A percentile compares a stretch with the other conserved stretches of the same genome.
phyloP scores from a whole-genome alignment of 2,888 invertebrate species.

The Dyspetes luteomarginatus region DNA sequence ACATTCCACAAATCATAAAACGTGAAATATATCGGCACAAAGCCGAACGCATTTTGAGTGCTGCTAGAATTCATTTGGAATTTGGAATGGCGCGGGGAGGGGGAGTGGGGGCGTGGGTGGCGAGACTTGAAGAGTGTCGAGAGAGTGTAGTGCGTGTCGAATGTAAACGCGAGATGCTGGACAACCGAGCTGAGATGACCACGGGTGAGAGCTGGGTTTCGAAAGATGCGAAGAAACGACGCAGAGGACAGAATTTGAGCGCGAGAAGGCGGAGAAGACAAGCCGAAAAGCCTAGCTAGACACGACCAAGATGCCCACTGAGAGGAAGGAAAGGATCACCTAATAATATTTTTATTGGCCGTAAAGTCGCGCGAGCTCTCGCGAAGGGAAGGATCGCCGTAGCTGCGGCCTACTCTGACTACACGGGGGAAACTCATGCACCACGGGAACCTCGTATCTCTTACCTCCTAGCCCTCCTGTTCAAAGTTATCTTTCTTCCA shows the following conservation, averaged over 20 bases:
- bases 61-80: conserved; percentile 68
- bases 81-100: conserved; percentile 19
- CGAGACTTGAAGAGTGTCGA: conserved; percentile 46
- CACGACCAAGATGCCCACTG: conserved; percentile 61
- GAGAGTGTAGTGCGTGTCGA: conserved; percentile 55
- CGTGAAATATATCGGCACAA: conserved; percentile 76
- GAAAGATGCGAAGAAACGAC: conserved; percentile 54
- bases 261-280: conserved; percentile 41
- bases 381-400: conserved; percentile 45
- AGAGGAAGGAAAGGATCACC: conserved; percentile 68
- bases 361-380: conserved; percentile 72
- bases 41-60: conserved; percentile 63
- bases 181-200: conserved; percentile 32
- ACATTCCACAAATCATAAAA: conserved; percentile 81
- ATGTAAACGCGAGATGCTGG: conserved; percentile 51
- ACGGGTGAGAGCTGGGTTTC: conserved; percentile 35
- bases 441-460: conserved; percentile 66
- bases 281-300: conserved; percentile 48
- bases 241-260: conserved; percentile 49
- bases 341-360: conserved; percentile 81
- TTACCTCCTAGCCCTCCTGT: conserved; percentile 35
- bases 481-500: conserved; percentile 44
- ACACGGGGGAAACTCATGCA: conserved; percentile 58
- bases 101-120: too few relatives aligned
- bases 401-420: conserved; percentile 51